Conservation (phyloP, 2,113 vertebrate species). For the Potamarius usumacintae region DNA sequence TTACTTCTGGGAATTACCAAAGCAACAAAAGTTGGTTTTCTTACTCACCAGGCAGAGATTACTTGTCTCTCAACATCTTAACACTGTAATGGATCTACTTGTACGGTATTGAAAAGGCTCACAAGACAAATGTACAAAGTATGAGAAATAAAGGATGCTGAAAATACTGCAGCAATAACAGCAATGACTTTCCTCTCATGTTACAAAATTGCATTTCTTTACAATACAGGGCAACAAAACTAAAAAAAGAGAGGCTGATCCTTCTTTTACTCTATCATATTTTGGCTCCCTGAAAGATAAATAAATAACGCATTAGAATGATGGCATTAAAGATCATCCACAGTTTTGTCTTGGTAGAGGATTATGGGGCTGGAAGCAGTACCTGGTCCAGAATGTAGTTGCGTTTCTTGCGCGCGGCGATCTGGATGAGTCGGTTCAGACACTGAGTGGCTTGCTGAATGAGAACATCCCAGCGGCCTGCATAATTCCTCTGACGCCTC, state of each 20-base stretch:
- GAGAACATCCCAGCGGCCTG: constrained; percentile 81
- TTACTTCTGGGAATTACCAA: constrained; percentile 66
- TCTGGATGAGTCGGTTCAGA: constrained; percentile 84
- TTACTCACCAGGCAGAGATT: constrained; percentile 82
- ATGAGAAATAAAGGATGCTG: constrained; percentile 10
- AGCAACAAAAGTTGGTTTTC: constrained; percentile 81
- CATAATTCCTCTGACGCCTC: constrained; percentile 80
- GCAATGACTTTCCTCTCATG: constrained; percentile 31
- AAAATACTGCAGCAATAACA: constrained; percentile 46
- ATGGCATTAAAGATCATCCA: constrained; percentile 47
- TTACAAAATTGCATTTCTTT: constrained; percentile 46
- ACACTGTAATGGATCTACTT: constrained; percentile 79
- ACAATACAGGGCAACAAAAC: constrained; percentile 71
- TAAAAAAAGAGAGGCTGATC: constrained; percentile 67
- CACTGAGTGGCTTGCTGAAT: constrained; percentile 85
- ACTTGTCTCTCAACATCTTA: constrained; percentile 82
- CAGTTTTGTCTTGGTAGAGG: constrained; percentile 49
- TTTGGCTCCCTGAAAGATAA: constrained; percentile 75
- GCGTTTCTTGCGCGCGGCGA: constrained; percentile 82
- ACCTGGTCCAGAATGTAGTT: constrained; percentile 88
- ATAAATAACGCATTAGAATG: constrained; percentile 76
- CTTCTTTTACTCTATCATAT: constrained; percentile 74
- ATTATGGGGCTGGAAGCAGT: constrained; percentile 49
- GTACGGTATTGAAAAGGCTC: constrained; percentile 70
- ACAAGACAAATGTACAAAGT: constrained; percentile 58